phyloP scores from a whole-genome alignment of 2,113 vertebrate genomes.

The Pterocles gutturalis region DNA sequence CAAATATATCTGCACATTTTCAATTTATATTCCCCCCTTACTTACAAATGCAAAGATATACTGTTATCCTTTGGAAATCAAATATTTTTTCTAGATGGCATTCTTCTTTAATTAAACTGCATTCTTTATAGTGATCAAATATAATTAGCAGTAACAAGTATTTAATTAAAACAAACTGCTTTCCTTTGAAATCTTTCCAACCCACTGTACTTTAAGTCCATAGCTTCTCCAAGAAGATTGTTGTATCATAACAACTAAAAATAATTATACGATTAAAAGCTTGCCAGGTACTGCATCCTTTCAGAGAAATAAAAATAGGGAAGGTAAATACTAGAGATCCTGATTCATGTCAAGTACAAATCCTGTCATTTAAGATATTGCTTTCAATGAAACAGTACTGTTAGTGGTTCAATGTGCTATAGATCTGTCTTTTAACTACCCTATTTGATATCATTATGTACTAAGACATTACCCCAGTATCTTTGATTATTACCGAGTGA shows the following conservation, averaged over 20 bases:
- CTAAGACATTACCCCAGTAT: slow-evolving; percentile 57
- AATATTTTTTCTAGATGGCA: slow-evolving; percentile 63
- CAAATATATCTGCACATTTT: slow-evolving; percentile 29
- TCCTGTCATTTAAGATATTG: not conserved
- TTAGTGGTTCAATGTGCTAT: slow-evolving; percentile 4
- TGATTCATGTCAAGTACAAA: not conserved
- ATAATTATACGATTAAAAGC: slow-evolving; percentile 30
- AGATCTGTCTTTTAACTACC: slow-evolving; percentile 24
- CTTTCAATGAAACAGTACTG: slow-evolving; percentile 6
- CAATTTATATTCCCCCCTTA: not conserved
- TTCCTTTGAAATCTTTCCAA: slow-evolving; percentile 65
- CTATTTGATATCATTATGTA: slow-evolving; percentile 17
- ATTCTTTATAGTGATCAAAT: slow-evolving; percentile 77
- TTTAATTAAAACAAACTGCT: slow-evolving; percentile 80
- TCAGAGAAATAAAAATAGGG: slow-evolving; percentile 8
- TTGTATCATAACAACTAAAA: not conserved
- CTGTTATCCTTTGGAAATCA: slow-evolving; percentile 67
- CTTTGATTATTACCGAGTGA: slow-evolving; percentile 85
- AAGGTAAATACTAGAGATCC: not conserved
- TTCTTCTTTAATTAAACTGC: slow-evolving; percentile 78
- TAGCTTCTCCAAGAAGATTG: slow-evolving; percentile 35
- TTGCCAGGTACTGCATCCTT: not conserved
- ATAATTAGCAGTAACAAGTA: slow-evolving; percentile 76
- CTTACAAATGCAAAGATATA: slow-evolving; percentile 68
- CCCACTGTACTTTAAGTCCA: slow-evolving; percentile 49